Evolutionary conservation across 2,797 vertebrate species (phyloP), one percentile per base, ranked within the genome.

Genomic region (Menidia menidia): DNA sequence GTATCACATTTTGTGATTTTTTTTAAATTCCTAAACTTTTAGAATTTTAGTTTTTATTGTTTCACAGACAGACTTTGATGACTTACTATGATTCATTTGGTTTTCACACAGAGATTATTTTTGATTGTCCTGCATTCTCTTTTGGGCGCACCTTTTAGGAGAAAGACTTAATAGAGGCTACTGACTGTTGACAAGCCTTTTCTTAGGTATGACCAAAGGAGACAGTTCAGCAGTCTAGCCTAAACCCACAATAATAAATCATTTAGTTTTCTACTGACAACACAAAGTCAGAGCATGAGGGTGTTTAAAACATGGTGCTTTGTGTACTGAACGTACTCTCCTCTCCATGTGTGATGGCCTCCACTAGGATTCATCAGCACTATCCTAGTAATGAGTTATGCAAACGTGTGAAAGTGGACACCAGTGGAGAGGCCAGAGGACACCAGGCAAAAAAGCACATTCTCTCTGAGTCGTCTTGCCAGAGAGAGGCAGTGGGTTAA

Each of bases 331-430:
- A 50, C 44, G 39, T 53, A 19, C 48, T 57, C 31, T 64, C 7
- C 61, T 8, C 53, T 39, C 35, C 61, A 1, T 57, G 50, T 66
- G 18, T 59, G 42, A 76, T 30, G 30, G 13, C 43, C 41, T 18
- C 19, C 7, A 35, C 25, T 4, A 15, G 59, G 54, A 19, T 57
- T 41, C 39, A 62, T 75, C 60, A 64, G 69, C 55, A 35, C 68
- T 58, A 51, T 4, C 57, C 48, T 60, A 44, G 43, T 88, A 89
- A 86, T 81, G 82, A 88, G 84, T 86, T 88, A 89, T 86, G 87
- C 77, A 88, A 91, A 89, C 60, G 43, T 15, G 43, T 81, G 87
- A 85, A 86, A 91, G 70, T 63, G 60, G 87, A 92, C 84, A 89
- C 88, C 82, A 14, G 44, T 18, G 5, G 13, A 64, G 68, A 81